phyloP scores from a whole-genome alignment of 2,888 invertebrate species.

The Clunio marinus region DNA sequence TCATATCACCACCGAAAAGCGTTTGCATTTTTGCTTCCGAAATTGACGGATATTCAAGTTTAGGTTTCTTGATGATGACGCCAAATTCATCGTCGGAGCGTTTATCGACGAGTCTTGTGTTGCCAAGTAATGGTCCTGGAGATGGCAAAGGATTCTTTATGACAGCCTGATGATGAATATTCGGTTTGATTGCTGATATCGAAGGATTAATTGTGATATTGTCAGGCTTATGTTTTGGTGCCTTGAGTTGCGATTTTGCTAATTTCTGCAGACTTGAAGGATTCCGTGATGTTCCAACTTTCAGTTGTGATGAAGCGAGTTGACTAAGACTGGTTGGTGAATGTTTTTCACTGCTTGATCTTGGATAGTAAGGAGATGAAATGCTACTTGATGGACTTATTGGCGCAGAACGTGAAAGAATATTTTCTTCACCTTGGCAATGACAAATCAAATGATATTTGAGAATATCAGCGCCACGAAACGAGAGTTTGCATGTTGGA shows the following conservation, averaged over 20 bases:
- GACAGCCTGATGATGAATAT: slow-evolving; percentile 25
- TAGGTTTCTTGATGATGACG: slow-evolving; percentile 41
- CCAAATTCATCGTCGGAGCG: slow-evolving; percentile 43
- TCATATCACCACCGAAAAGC: slow-evolving; percentile 66
- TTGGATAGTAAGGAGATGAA: slow-evolving; percentile 41
- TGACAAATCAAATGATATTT: slow-evolving; percentile 75
- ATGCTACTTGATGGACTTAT: slow-evolving; percentile 47
- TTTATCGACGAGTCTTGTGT: slow-evolving; percentile 70
- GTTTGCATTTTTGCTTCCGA: slow-evolving; percentile 20
- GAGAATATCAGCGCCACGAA: slow-evolving; percentile 73
- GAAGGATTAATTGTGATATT: slow-evolving; percentile 52
- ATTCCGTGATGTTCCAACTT: slow-evolving; percentile 48
- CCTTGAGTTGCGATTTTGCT: slow-evolving; percentile 50
- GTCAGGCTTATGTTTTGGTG: slow-evolving; percentile 55
- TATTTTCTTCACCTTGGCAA: slow-evolving; percentile 59
- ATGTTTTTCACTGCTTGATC: slow-evolving; percentile 56
- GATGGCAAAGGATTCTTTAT: slow-evolving; percentile 61
- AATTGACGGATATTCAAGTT: slow-evolving; percentile 1
- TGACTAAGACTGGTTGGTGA: slow-evolving; percentile 50
- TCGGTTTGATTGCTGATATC: slow-evolving; percentile 42
- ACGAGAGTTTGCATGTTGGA: slow-evolving; percentile 71
- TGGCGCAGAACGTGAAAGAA: slow-evolving; percentile 49
- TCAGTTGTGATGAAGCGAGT: slow-evolving; percentile 49
- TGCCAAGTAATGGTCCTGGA: slow-evolving; percentile 77
- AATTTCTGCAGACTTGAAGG: slow-evolving; percentile 46